Percentiles rank a stretch among this genome's conserved stretches.
These are phyloP conservation scores for Synanthedon formicaeformis DNA, from an alignment of 2,888 invertebrate genomes.

Conservation along the genomic window DNA sequence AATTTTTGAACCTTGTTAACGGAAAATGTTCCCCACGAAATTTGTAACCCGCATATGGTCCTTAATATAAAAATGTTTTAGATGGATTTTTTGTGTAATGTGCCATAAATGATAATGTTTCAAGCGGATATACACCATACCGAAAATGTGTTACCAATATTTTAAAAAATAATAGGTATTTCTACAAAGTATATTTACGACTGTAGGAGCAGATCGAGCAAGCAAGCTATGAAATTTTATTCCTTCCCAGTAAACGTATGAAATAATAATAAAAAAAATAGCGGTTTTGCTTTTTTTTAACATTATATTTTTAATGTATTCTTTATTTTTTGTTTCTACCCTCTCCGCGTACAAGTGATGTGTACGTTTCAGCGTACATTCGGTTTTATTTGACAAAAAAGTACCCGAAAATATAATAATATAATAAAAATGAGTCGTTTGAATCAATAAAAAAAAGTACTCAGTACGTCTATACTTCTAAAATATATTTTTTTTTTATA, in stretches of 20 bases:
- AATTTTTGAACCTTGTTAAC: not conserved
- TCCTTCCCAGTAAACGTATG: conserved; percentile 44
- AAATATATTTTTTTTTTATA: too few relatives aligned
- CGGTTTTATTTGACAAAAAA: too few relatives aligned
- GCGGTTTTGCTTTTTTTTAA: conserved; percentile 58
- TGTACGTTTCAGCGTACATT: too few relatives aligned
- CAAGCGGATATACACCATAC: conserved; percentile 59
- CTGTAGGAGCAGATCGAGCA: conserved; percentile 10
- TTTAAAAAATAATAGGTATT: conserved; percentile 19
- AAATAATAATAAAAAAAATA: conserved; percentile 31
- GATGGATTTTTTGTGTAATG: conserved; percentile 46
- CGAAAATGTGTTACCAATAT: conserved; percentile 62
- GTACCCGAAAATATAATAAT: too few relatives aligned
- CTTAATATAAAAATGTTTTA: conserved; percentile 60
- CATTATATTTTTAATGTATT: conserved; percentile 10
- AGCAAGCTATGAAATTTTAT: conserved; percentile 35
- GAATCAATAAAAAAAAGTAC: too few relatives aligned
- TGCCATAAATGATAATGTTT: conserved; percentile 61
- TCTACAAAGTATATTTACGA: conserved; percentile 13
- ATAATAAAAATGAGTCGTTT: too few relatives aligned
- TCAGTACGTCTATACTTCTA: too few relatives aligned
- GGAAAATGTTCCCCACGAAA: not conserved
- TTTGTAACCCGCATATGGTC: conserved; percentile 39
- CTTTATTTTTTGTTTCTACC: too few relatives aligned
- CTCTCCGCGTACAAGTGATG: too few relatives aligned